Percentiles rank a stretch among this genome's conserved stretches.
Evolutionary conservation across 1,140 invertebrate genomes (phyloP).

Genomic region (Drosophila repleta): DNA sequence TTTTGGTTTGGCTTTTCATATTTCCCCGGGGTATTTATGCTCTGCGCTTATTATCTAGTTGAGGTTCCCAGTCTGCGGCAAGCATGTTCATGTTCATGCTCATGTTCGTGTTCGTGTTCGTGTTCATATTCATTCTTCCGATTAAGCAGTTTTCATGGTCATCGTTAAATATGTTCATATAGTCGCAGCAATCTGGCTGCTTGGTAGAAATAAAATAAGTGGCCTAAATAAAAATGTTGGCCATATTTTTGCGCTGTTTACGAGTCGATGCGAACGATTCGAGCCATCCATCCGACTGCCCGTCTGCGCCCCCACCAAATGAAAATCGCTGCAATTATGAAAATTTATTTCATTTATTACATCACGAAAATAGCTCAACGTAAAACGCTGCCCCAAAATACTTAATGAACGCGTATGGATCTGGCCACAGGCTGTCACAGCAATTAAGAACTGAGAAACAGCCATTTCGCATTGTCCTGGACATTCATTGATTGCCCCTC

Average conservation of each 20-base stretch:
- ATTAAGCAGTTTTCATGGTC: constrained; percentile 81
- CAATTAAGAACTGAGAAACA: constrained; percentile 59
- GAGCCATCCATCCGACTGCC: constrained; percentile 12
- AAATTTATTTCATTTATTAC: constrained; percentile 82
- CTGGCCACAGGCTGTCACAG: constrained; percentile 70
- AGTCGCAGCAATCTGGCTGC: constrained; percentile 53
- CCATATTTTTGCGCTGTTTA: constrained; percentile 40
- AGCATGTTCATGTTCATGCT: too few relatives aligned
- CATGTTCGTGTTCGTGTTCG: neutral
- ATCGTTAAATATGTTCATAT: constrained; percentile 67
- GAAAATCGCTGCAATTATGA: constrained; percentile 74
- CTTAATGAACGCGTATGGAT: constrained; percentile 16
- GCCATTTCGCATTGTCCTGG: constrained; percentile 36
- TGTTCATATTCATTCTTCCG: constrained; percentile 77
- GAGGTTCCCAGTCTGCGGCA: constrained; percentile 25
- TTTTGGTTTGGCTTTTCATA: constrained; percentile 44
- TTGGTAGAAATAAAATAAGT: constrained; percentile 76
- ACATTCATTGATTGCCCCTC: constrained; percentile 6
- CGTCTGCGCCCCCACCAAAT: constrained; percentile 19
- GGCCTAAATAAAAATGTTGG: constrained; percentile 72
- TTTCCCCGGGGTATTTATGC: constrained; percentile 58
- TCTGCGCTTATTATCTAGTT: constrained; percentile 59
- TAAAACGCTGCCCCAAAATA: constrained; percentile 26
- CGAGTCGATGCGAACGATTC: constrained; percentile 28
- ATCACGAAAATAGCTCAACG: constrained; percentile 70